Base-by-base conservation (phyloP, 2,797 vertebrate genomes). In the Phataginus tetradactyla region DNA sequence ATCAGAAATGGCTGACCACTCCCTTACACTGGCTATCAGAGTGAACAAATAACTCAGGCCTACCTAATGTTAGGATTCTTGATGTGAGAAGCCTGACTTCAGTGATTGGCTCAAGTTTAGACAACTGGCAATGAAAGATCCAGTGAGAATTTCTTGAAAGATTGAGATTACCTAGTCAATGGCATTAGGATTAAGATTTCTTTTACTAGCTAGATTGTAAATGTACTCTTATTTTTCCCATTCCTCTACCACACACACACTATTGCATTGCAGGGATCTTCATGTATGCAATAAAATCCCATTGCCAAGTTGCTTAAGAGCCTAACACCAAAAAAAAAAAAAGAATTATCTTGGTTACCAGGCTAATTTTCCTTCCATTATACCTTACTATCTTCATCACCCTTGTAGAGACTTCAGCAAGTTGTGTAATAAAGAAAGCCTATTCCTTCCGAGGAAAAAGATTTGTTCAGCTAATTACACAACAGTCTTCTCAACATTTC, bases 251-350 rank as follows among this genome's bases (percentile, higher is more conserved):
- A 29, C 34, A 21, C 10, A 51, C 51, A 39, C 61, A 71, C 25
- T 64, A 6, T 7, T 21, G 13, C 4, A n/a, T 18, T 74, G 42
- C 32, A 69, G 57, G 34, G 5, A 39, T 85, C 42, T 92, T 72
- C 63, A 61, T 15, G 25, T 49, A n/a, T 51, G n/a, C n/a, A 94
- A 84, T 78, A 85, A 91, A 93, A 96, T 37, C 14, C n/a, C 51
- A 95, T 2, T 53, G 87, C 68, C 92, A 96, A 80, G 9, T 34
- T 79, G 72, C 42, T 72, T 86, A 84, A 93, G 37, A 93, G 68
- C 4, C 66, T 95, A 95, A 90, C 42, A 80, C 2, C 3, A 42
- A 71, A 80, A 81, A 18, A 64, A 64, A 34, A 59, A 39, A 39
- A 39, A 39, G 39, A 53, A 55, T 20, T 53, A 51, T 39, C 29